phyloP scores from a whole-genome alignment of 2,113 vertebrate genomes.

The Cyanistes caeruleus region DNA sequence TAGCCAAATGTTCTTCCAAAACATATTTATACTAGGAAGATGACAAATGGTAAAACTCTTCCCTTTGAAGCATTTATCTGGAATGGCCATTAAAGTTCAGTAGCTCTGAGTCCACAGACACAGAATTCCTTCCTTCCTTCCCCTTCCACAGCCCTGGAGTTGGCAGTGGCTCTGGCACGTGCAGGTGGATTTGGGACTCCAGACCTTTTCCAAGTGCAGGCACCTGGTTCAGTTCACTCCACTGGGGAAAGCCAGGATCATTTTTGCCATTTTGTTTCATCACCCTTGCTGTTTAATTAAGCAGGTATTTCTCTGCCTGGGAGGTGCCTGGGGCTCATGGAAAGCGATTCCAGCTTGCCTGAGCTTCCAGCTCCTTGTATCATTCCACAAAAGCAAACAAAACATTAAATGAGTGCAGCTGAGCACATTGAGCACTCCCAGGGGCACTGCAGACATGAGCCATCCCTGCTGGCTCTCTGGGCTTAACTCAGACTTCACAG shows the following conservation, averaged over 20 bases:
- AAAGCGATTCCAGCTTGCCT: not conserved
- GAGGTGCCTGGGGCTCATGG: not conserved
- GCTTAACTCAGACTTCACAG: not conserved
- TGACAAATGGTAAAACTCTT: not conserved
- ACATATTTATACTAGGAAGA: not conserved
- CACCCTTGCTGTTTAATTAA: not conserved
- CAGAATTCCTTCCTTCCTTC: not conserved
- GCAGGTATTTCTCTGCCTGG: not conserved
- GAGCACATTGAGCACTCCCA: not conserved
- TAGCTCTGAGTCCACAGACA: not conserved
- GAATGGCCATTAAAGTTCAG: not conserved
- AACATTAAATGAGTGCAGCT: not conserved
- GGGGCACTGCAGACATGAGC: not conserved
- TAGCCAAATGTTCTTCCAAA: not conserved
- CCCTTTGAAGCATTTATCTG: not conserved
- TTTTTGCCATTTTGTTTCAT: not conserved
- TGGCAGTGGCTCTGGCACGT: accelerated
- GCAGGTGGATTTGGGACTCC: not conserved
- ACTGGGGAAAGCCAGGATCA: not conserved
- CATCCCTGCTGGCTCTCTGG: not conserved
- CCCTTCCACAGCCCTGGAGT: not conserved
- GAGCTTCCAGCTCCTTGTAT: not conserved
- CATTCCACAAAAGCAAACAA: not conserved
- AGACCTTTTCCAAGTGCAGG: not conserved
- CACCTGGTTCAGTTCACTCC: not conserved